phyloP scores from a whole-genome alignment of 2,113 vertebrate species.

The Grammomys surdaster region DNA sequence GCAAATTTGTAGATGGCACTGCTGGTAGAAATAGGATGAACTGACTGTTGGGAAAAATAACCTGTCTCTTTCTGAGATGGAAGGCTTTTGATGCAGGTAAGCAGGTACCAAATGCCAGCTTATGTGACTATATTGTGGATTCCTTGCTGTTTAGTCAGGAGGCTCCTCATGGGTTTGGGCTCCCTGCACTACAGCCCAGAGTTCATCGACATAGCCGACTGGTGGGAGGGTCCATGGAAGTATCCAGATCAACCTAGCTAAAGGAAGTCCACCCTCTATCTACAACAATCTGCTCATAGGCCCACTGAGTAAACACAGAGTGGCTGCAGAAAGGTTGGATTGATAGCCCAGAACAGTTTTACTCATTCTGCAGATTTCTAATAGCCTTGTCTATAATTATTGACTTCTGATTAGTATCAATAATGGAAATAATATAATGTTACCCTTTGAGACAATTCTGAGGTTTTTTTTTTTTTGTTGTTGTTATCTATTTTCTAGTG shows the following conservation, averaged over 20 bases:
- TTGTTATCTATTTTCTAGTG: not conserved
- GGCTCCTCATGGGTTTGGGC: too few species aligned
- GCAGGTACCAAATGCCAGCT: not conserved
- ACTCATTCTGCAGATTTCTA: not conserved
- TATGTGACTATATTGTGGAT: too few species aligned
- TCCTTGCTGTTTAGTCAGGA: not conserved
- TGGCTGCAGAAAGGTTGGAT: not conserved
- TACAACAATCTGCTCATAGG: not conserved
- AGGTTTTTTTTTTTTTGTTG: not conserved
- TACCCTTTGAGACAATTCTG: not conserved
- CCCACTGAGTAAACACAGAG: not conserved
- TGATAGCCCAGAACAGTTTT: not conserved
- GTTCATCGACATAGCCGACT: too few species aligned
- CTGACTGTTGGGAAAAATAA: not conserved
- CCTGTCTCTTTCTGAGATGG: not conserved
- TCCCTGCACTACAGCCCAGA: too few species aligned
- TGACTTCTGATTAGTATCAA: not conserved
- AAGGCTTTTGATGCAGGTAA: not conserved
- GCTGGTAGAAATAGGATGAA: not conserved
- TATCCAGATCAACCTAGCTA: not conserved
- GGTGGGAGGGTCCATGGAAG: not conserved
- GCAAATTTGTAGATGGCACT: not conserved
- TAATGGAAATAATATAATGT: conserved; percentile 19
- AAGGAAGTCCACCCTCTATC: not conserved
- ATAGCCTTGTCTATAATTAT: not conserved